Percentiles rank a stretch among this genome's conserved stretches.
These are phyloP conservation scores for Xiphias gladius DNA, from an alignment of 2,113 vertebrate genomes.

Conservation along the genomic window DNA sequence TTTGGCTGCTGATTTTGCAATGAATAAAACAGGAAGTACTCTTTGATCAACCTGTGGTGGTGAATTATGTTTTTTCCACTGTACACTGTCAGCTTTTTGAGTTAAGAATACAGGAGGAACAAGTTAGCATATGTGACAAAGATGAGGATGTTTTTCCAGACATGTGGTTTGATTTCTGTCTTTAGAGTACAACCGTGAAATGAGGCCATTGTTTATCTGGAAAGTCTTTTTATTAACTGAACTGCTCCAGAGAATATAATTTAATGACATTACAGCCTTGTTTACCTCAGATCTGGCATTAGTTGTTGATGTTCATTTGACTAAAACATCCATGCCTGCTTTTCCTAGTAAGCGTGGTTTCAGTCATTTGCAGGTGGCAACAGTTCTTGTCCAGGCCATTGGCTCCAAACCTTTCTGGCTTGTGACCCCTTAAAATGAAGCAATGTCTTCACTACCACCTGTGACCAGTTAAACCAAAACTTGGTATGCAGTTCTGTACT, in stretches of 20 bases:
- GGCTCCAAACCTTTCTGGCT: neutral
- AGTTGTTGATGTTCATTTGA: neutral
- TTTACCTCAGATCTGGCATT: neutral
- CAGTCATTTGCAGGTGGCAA: too few relatives aligned
- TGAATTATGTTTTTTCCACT: conserved; percentile 1
- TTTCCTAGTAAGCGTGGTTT: too few relatives aligned
- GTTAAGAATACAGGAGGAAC: neutral
- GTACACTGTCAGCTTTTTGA: conserved; percentile 8
- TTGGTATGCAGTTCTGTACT: neutral
- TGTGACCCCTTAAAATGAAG: neutral
- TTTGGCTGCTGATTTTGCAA: conserved; percentile 20
- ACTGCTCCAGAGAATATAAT: neutral
- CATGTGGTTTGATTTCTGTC: neutral
- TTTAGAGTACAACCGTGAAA: neutral
- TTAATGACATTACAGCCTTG: neutral
- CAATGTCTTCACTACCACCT: neutral
- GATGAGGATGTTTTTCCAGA: neutral
- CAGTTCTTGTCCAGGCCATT: neutral
- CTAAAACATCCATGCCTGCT: neutral
- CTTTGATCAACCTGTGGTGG: conserved; percentile 26
- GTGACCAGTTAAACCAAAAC: neutral
- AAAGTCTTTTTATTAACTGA: conserved; percentile 7
- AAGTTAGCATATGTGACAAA: neutral
- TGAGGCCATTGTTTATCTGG: neutral
- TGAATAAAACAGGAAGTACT: conserved; percentile 19